These are phyloP conservation scores for Rhynchotus rufescens DNA, from an alignment of 2,797 vertebrate genomes.

Conservation along the genomic window DNA sequence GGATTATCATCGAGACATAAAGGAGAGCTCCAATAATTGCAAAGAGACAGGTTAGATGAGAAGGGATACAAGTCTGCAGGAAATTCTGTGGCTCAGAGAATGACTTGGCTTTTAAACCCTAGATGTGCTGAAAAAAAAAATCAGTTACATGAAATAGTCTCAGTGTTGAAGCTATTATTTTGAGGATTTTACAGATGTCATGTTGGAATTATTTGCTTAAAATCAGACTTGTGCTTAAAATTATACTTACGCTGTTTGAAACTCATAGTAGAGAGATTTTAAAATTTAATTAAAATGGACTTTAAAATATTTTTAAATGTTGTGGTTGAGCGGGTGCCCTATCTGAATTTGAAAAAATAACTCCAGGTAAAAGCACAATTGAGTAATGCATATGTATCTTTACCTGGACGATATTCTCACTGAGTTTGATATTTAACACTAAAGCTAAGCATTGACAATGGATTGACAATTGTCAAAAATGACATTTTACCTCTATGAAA, in stretches of 20 bases:
- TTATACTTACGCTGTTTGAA: neutral
- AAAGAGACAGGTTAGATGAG: neutral
- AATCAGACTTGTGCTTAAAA: conserved; percentile 4
- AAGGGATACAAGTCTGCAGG: neutral
- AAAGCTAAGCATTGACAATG: neutral
- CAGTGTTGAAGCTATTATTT: neutral
- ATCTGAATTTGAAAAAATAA: neutral
- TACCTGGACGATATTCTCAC: neutral
- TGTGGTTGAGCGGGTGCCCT: neutral
- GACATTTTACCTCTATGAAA: neutral
- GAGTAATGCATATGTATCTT: neutral
- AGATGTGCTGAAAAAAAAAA: neutral
- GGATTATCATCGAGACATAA: neutral
- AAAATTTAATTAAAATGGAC: neutral
- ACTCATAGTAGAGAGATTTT: neutral
- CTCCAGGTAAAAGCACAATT: neutral
- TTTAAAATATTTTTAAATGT: neutral
- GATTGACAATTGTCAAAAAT: too few species aligned
- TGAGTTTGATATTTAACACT: neutral
- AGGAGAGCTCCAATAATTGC: neutral
- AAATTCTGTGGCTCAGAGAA: neutral
- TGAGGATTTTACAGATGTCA: neutral
- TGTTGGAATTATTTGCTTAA: neutral
- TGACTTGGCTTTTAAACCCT: neutral
- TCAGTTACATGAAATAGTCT: neutral